phyloP scores from a whole-genome alignment of 2,113 vertebrate species.

The Dissostichus mawsoni region DNA sequence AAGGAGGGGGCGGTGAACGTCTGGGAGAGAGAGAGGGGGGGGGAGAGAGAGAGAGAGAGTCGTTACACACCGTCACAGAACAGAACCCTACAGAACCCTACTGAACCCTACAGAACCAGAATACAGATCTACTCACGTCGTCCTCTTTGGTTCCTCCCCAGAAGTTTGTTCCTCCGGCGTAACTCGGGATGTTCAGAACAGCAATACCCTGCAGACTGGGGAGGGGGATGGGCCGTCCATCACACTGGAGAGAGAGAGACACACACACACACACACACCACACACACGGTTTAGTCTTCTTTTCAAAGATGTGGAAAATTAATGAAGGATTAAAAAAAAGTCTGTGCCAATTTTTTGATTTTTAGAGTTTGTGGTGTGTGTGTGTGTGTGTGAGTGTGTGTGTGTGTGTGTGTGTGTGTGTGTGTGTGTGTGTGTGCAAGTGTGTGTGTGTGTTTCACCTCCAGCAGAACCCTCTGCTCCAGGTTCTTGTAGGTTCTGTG shows the following conservation, averaged over 20 bases:
- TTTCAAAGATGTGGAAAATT: too few species aligned
- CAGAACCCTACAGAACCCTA: too few species aligned
- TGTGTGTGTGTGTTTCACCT: conserved; percentile 81
- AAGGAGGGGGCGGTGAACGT: conserved; percentile 97
- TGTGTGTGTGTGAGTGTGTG: too few species aligned
- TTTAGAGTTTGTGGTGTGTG: too few species aligned
- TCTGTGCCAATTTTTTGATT: too few species aligned
- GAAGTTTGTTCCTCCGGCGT: conserved; percentile 96
- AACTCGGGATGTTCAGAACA: conserved; percentile 95
- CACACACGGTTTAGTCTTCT: not conserved
- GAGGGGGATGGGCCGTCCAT: conserved; percentile 90
- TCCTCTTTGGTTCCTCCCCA: conserved; percentile 98
- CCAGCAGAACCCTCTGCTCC: conserved; percentile 93
- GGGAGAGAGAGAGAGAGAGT: conserved; percentile 22
- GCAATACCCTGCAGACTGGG: conserved; percentile 96
- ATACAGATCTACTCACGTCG: conserved; percentile 80
- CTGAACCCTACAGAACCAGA: too few species aligned
- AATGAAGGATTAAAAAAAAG: too few species aligned
- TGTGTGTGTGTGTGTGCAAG: not conserved
- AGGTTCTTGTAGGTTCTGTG: conserved; percentile 95
- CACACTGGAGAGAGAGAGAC: not conserved
- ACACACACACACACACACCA: not conserved
- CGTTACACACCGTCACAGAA: too few species aligned
- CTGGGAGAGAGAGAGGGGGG: conserved; percentile 72
- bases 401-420: too few species aligned